A percentile compares a stretch with the other conserved stretches of the same genome.
phyloP scores from a whole-genome alignment of 2,888 invertebrate species.

The Mimachlamys varia region DNA sequence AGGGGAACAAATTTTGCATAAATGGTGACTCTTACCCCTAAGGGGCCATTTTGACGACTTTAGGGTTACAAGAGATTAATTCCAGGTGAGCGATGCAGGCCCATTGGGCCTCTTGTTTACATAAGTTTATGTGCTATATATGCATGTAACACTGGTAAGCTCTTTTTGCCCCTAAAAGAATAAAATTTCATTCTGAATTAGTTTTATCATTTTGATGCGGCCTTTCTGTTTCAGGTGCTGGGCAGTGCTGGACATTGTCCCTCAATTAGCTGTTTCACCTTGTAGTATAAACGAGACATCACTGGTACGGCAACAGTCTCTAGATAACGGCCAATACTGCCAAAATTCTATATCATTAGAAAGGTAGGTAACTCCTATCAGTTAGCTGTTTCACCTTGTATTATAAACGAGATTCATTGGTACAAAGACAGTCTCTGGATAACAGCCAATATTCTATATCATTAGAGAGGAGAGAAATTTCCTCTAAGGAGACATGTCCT shows the following conservation, averaged over 20 bases:
- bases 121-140: too few species aligned
- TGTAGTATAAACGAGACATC: slow-evolving; percentile 37
- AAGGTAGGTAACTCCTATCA: slow-evolving; percentile 65
- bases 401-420: neutral
- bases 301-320: slow-evolving; percentile 20
- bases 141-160: too few species aligned
- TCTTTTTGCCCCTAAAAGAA: too few species aligned
- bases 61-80: too few species aligned
- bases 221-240: slow-evolving; percentile 73
- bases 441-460: slow-evolving; percentile 63
- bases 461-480: slow-evolving; percentile 69
- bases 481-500: too few species aligned
- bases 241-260: slow-evolving; percentile 80
- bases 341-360: slow-evolving; percentile 73
- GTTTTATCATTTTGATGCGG: too few species aligned
- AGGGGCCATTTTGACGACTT: too few species aligned
- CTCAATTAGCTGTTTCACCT: slow-evolving; percentile 66
- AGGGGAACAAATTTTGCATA: too few species aligned
- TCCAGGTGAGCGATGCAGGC: too few species aligned
- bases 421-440: slow-evolving; percentile 31
- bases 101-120: too few species aligned
- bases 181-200: too few species aligned
- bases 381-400: slow-evolving; percentile 52
- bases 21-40: too few species aligned
- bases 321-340: slow-evolving; percentile 55